phyloP scores from a whole-genome alignment of 2,113 vertebrate species.

The Apeltes quadracus region DNA sequence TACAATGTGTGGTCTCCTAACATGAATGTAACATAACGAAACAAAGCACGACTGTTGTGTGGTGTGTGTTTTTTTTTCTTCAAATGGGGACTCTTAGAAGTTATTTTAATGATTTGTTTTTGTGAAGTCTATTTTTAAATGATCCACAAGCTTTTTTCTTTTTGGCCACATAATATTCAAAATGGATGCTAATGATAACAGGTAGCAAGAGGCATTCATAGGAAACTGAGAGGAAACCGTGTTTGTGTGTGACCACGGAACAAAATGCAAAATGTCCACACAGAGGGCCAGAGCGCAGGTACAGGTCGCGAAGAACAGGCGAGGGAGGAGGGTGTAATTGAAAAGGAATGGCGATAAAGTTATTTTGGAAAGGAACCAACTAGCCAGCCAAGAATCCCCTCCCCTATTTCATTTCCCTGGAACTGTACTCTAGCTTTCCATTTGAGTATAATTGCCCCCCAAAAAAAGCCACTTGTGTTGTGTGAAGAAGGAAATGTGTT shows the following conservation, averaged over 20 bases:
- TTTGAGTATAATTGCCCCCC: constrained; percentile 2
- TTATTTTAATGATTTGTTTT: too few species aligned
- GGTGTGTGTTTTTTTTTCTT: too few species aligned
- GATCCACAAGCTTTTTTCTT: constrained; percentile 11
- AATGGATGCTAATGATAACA: constrained; percentile 21
- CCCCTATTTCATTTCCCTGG: too few species aligned
- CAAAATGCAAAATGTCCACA: constrained; percentile 7
- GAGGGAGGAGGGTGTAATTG: constrained; percentile 11
- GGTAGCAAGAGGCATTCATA: neutral
- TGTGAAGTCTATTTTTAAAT: too few species aligned
- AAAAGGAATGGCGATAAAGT: constrained; percentile 35
- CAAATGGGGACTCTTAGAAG: too few species aligned
- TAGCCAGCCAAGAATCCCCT: constrained; percentile 38
- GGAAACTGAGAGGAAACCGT: neutral
- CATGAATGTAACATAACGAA: too few species aligned
- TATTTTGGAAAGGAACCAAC: constrained; percentile 42
- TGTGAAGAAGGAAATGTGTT: neutral
- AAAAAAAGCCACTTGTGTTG: too few species aligned
- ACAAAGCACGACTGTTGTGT: too few species aligned
- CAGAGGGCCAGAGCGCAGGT: neutral
- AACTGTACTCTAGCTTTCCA: constrained; percentile 7
- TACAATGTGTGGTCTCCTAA: too few species aligned
- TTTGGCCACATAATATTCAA: neutral
- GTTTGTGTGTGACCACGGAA: constrained; percentile 1
- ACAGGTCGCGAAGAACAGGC: neutral